These are phyloP conservation scores for Neodontobutis hainanensis DNA, from an alignment of 2,113 vertebrate species.

Conservation along the genomic window DNA sequence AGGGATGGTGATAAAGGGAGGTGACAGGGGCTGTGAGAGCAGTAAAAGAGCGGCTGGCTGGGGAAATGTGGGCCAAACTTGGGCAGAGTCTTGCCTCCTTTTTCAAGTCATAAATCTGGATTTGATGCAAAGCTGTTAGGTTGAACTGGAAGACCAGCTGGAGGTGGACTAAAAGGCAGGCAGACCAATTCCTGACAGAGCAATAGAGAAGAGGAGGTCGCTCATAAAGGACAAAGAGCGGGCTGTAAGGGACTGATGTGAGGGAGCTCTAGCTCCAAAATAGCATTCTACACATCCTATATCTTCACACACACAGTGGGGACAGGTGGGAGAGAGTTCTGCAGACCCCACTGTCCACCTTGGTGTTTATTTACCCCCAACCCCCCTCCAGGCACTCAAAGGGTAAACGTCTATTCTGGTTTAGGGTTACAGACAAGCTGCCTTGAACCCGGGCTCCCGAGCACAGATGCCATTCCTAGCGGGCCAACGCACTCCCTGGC, in stretches of 20 bases:
- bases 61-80: constrained; percentile 35
- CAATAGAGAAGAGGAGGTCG: constrained; percentile 29
- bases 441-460: constrained; percentile 79
- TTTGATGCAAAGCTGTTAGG: constrained; percentile 51
- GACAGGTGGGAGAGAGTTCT: constrained; percentile 66
- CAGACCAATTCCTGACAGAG: constrained; percentile 36
- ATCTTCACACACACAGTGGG: constrained; percentile 14
- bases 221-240: constrained; percentile 37
- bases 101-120: constrained; percentile 68
- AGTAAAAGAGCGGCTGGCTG: constrained; percentile 14
- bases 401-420: constrained; percentile 85
- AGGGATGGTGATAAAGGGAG: constrained; percentile 44
- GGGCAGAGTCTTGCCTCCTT: constrained; percentile 43
- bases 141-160: constrained; percentile 63
- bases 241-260: constrained; percentile 25
- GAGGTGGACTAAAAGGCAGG: constrained; percentile 69
- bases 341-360: constrained; percentile 66
- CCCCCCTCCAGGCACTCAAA: constrained; percentile 75
- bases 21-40: background rate
- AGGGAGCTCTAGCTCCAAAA: constrained; percentile 44
- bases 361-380: constrained; percentile 78
- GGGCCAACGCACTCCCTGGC: constrained; percentile 68
- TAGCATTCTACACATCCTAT: constrained; percentile 26
- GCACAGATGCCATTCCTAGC: constrained; percentile 78
- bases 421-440: constrained; percentile 77